Evolutionary conservation across 2,888 invertebrate species (phyloP).

Genomic region (Drosophila limbata): DNA sequence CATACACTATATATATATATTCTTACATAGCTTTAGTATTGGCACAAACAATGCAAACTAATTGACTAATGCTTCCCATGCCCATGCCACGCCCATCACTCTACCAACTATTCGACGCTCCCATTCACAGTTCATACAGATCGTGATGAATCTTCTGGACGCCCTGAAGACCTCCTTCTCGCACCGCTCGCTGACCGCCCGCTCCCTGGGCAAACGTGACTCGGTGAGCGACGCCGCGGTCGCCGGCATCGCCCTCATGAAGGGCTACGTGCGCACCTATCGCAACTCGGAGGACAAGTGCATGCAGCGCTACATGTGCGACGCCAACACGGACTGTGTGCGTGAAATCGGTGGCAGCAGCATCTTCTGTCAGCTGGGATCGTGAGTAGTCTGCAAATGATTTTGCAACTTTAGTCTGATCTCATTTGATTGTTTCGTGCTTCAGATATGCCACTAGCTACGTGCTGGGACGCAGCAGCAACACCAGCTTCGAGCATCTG

Average conservation of each 20-base stretch:
- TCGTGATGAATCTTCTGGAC: slow-evolving; percentile 95
- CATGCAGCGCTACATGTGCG: slow-evolving; percentile 94
- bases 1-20: slow-evolving; percentile 18
- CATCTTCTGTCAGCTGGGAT: slow-evolving; percentile 96
- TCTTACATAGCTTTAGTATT: slow-evolving; percentile 45
- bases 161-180: slow-evolving; percentile 97
- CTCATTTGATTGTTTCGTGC: slow-evolving; percentile 45
- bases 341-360: slow-evolving; percentile 92
- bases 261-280: slow-evolving; percentile 94
- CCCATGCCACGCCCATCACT: slow-evolving; percentile 36
- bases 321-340: slow-evolving; percentile 95
- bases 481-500: slow-evolving; percentile 91
- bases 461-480: slow-evolving; percentile 91
- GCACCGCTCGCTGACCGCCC: slow-evolving; percentile 93
- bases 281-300: slow-evolving; percentile 92
- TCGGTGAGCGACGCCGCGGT: slow-evolving; percentile 95
- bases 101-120: slow-evolving; percentile 69
- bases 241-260: slow-evolving; percentile 94
- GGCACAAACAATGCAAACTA: slow-evolving; percentile 74
- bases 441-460: slow-evolving; percentile 94
- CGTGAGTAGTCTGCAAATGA: slow-evolving; percentile 88
- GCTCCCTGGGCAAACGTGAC: slow-evolving; percentile 94
- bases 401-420: not conserved
- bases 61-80: slow-evolving; percentile 67
- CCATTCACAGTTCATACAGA: slow-evolving; percentile 92